Evolutionary conservation across 2,113 vertebrate species (phyloP).

Genomic region (Terrapene triunguis): DNA sequence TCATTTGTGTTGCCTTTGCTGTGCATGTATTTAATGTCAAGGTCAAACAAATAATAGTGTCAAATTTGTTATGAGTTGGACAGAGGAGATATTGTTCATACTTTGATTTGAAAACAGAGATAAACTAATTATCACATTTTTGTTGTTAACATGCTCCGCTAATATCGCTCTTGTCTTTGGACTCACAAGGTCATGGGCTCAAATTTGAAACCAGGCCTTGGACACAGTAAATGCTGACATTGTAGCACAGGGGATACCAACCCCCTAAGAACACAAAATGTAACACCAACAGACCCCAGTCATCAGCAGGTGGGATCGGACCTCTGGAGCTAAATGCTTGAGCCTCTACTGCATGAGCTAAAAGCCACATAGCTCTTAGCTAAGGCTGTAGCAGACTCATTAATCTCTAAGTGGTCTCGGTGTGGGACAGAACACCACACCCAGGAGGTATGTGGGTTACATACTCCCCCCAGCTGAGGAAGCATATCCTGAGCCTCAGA

Average conservation of each 20-base stretch:
- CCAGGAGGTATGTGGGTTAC: too few relatives aligned
- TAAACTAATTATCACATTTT: constrained; percentile 6
- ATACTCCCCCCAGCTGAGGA: too few relatives aligned
- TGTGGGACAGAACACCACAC: too few relatives aligned
- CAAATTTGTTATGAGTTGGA: constrained; percentile 13
- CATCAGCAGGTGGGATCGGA: too few relatives aligned
- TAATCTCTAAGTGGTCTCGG: too few relatives aligned
- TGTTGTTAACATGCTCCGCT: constrained; percentile 3
- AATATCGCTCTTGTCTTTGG: neutral
- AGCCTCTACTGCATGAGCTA: too few relatives aligned
- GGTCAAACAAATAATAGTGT: constrained; percentile 21
- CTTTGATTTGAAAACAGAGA: constrained; percentile 16
- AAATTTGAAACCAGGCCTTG: constrained; percentile 52
- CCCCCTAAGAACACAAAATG: constrained; percentile 43
- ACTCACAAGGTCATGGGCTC: constrained; percentile 51
- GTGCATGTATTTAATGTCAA: neutral
- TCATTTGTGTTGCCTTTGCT: constrained; percentile 27
- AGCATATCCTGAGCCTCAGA: too few relatives aligned
- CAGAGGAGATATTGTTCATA: neutral
- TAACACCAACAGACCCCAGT: too few relatives aligned
- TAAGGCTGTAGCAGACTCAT: too few relatives aligned
- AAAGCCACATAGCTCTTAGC: too few relatives aligned
- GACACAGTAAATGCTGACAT: constrained; percentile 53
- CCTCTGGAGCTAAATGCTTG: too few relatives aligned
- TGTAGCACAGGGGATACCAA: constrained; percentile 40